Evolutionary conservation across 2,888 invertebrate genomes (phyloP).

Genomic region (Ganaspis brasiliensis): DNA sequence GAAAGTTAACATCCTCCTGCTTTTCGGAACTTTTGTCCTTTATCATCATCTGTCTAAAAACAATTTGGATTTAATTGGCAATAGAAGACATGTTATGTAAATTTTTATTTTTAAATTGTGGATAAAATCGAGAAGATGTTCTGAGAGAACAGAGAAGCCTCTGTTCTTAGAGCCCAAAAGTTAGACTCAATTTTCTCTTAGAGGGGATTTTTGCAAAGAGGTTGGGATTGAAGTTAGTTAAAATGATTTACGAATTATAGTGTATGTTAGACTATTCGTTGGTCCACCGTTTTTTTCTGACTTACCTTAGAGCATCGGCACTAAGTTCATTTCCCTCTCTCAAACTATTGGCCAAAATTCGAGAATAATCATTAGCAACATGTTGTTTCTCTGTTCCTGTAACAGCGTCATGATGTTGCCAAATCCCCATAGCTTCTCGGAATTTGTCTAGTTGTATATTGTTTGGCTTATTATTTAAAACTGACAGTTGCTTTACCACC

Average conservation of each 20-base stretch:
- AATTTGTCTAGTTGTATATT: constrained; percentile 81
- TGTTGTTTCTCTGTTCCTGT: constrained; percentile 92
- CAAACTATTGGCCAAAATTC: constrained; percentile 86
- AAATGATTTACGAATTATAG: too few species aligned
- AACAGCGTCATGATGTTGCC: constrained; percentile 95
- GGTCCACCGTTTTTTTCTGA: too few species aligned
- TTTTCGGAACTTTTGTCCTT: constrained; percentile 21
- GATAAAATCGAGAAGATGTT: too few species aligned
- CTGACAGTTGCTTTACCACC: constrained; percentile 25
- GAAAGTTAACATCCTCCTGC: constrained; percentile 70
- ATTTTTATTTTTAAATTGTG: too few species aligned
- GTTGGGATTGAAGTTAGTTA: too few species aligned
- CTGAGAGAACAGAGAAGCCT: too few species aligned
- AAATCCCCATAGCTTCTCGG: constrained; percentile 87
- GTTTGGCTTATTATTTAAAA: constrained; percentile 1
- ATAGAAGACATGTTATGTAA: too few species aligned
- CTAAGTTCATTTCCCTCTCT: constrained; percentile 83
- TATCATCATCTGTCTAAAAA: constrained; percentile 45
- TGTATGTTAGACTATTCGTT: too few species aligned
- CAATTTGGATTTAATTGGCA: too few species aligned
- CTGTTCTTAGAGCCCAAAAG: too few species aligned
- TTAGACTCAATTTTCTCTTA: too few species aligned
- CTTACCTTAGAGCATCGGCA: constrained; percentile 84
- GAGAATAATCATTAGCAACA: constrained; percentile 92
- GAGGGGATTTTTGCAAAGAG: too few species aligned